Evolutionary conservation across 2,113 vertebrate genomes (phyloP), one percentile per base, ranked within the genome.

Genomic region (Capreolus pygargus): DNA sequence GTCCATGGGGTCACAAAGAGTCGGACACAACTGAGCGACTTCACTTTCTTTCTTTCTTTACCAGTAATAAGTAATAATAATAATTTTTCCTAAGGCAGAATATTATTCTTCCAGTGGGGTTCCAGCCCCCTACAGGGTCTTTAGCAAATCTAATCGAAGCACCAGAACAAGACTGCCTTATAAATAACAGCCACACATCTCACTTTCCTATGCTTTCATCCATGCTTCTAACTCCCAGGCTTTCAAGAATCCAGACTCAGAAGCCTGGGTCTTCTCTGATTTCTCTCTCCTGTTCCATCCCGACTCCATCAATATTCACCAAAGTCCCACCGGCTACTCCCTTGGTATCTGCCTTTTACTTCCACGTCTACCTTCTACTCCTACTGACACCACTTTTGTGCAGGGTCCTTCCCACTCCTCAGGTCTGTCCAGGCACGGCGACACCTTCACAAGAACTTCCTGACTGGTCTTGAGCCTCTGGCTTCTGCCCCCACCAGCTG

Each of bases 41-140:
- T 70, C 67, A 39, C n/a, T 70, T 70, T 39, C 67, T 70, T 54
- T 54, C 52, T 54, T 70, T 70, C 67, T 85, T 96, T 94, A 36
- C 55, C 28, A 28, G 74, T 47, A 47, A 86, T n/a, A 78, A 58
- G n/a, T n/a, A n/a, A n/a, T n/a, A n/a, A n/a, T n/a, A n/a, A n/a
- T n/a, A n/a, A n/a, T n/a, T 83, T n/a, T 57, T 15, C 61, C 81
- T 94, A 60, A 81, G 70, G 60, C 27, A 89, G 83, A 43, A 82
- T 21, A 85, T 57, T 28, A 86, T 57, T 36, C 45, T 88, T 85
- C 47, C 3, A 33, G 79, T 13, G 70, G 70, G 6, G 25, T 30
- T 13, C 33, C 36, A 84, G 55, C 33, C 54, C 54, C 28, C 61
- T 89, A 30, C 27, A 57, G 1, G 2, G 23, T 8, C 64, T 70